Conservation (phyloP, 1,140 invertebrate genomes). For the Aporrectodea caliginosa region DNA sequence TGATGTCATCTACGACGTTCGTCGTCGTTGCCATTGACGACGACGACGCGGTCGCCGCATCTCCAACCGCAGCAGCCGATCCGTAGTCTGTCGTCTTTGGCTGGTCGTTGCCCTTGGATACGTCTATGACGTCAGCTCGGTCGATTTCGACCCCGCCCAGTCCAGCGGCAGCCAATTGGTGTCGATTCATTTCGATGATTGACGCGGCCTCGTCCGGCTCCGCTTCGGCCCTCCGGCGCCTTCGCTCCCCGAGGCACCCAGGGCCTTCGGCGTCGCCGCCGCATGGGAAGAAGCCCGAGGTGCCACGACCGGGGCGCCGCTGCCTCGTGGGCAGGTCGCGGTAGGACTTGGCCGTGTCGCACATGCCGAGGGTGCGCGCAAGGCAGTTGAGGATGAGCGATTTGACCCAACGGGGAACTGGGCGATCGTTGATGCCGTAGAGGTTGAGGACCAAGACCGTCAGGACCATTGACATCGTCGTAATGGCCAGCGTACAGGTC, state of each 20-base stretch:
- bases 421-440: constrained; percentile 30
- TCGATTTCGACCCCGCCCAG: not conserved
- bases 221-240: not conserved
- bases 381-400: constrained; percentile 22
- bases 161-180: not conserved
- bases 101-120: not conserved
- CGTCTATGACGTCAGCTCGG: not conserved
- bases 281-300: not conserved
- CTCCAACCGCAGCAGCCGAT: not conserved
- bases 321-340: not conserved
- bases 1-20: not conserved
- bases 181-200: not conserved
- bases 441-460: constrained; percentile 33
- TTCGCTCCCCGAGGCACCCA: not conserved
- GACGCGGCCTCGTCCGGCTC: not conserved
- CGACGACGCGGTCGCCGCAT: not conserved
- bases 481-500: constrained; percentile 34
- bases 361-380: constrained; percentile 26
- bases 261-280: not conserved
- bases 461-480: constrained; percentile 33
- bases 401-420: constrained; percentile 29
- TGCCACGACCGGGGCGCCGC: no score
- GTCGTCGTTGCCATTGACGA: not conserved
- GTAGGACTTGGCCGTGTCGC: not conserved
- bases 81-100: not conserved